Base-by-base conservation (phyloP, 2,888 invertebrate species). In the Antheraea yamamai region DNA sequence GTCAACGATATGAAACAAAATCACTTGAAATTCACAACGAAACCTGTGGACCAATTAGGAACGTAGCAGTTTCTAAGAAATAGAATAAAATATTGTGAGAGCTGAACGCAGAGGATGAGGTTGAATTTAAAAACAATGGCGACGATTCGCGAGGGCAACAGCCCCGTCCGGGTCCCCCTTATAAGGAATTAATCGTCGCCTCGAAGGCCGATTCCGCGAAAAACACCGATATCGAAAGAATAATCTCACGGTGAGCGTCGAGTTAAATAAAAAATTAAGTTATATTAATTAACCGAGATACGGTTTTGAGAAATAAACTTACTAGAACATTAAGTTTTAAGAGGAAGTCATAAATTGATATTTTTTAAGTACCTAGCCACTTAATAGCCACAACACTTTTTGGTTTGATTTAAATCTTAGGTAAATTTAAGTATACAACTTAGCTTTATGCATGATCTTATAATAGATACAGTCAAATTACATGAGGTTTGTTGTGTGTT, bases 121-220 rank as follows among this genome's bases (percentile, higher is more conserved):
- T 70, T 80, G 80, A 79, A 81, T 82, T 80, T 82, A 79, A 83
- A 82, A 82, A 83, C 82, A 84, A 84, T 82, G 79, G 76, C 77
- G 78, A 80, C 76, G 79, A 79, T 78, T 75, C 75, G 79, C 77
- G 81, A 81, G 85, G 82, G 82, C 83, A 82, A 81, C 81, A 83
- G 80, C 80, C 80, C 77, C 30, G 58, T 74, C 72, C 66, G 75
- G 39, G 70, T 8, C 72, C 76, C 74, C 84, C 82, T 74, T 83
- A 81, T 78, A 85, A 83, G 85, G 85, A 78, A 80, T 83, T 85
- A 86, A 86, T 85, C 83, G 87, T 79, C 84, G 83, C 83, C 82
- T 83, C 80, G 78, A 77, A 76, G 78, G 78, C 73, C 76, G 78
- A 77, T 87, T 86, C 86, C 78, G 79, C 82, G 87, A 86, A 86